Conservation (phyloP, 2,113 vertebrate species). For the Pedionomus torquatus region DNA sequence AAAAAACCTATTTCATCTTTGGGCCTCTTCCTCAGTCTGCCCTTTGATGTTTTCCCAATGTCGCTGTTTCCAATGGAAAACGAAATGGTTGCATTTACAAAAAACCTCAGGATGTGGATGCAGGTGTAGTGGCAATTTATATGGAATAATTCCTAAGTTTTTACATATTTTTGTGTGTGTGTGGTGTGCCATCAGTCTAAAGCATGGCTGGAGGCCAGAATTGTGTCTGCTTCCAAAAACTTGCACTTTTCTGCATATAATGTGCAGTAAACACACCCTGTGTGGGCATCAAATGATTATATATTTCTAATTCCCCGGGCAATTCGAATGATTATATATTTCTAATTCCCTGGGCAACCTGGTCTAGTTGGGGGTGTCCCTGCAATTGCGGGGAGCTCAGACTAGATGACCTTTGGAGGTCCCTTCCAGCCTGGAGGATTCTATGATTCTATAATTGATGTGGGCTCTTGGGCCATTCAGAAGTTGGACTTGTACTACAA, state of each 20-base stretch:
- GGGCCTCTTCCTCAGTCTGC: background rate
- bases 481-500: background rate
- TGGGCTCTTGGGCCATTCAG: background rate
- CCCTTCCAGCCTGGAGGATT: too few species aligned
- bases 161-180: background rate
- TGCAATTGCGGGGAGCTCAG: too few species aligned
- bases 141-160: background rate
- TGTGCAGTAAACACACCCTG: background rate
- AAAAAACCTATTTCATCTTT: background rate
- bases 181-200: background rate
- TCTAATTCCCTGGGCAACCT: too few species aligned
- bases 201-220: background rate
- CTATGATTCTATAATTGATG: too few species aligned
- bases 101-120: background rate
- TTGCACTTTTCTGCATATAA: background rate
- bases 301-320: background rate
- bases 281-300: background rate
- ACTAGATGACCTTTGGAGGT: too few species aligned
- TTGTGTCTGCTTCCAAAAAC: background rate
- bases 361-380: too few species aligned
- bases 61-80: background rate
- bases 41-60: background rate
- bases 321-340: too few species aligned
- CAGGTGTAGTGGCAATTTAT: background rate
- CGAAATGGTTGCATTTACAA: background rate